A percentile compares a stretch with the other conserved stretches of the same genome.
These are phyloP conservation scores for Pipistrellus nathusii DNA, from an alignment of 2,797 vertebrate genomes.

Conservation along the genomic window DNA sequence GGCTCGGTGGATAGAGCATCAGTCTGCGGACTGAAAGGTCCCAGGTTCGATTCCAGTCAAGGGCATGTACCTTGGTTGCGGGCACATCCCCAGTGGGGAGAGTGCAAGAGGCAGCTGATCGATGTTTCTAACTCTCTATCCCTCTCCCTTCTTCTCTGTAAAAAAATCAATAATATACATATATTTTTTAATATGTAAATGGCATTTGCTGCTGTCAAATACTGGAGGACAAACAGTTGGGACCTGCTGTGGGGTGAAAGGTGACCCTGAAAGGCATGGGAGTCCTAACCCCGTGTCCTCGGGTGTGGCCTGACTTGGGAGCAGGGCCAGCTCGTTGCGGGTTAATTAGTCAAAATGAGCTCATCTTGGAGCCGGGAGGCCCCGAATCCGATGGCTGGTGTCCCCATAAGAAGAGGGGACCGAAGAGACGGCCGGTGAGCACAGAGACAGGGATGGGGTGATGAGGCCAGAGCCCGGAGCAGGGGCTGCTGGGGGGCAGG, in stretches of 20 bases:
- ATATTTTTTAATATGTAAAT: not conserved
- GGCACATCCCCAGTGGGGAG: too few relatives aligned
- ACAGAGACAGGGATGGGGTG: not conserved
- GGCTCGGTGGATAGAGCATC: too few relatives aligned
- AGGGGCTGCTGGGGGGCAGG: not conserved
- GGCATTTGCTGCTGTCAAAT: not conserved
- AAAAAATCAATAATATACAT: too few relatives aligned
- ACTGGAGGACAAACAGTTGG: not conserved
- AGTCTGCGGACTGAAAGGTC: too few relatives aligned
- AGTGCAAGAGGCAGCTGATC: too few relatives aligned
- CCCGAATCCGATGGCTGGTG: not conserved
- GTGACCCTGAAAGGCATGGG: not conserved
- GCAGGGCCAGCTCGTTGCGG: not conserved
- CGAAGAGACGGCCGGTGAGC: not conserved
- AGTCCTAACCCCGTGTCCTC: not conserved
- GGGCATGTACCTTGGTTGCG: too few relatives aligned
- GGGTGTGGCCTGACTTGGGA: not conserved
- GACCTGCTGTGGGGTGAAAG: not conserved
- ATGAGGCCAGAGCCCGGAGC: not conserved
- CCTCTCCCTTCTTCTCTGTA: too few relatives aligned
- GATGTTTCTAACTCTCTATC: too few relatives aligned
- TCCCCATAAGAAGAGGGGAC: not conserved
- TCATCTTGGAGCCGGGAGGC: not conserved
- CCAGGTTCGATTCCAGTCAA: too few relatives aligned
- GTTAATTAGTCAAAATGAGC: not conserved